These are phyloP conservation scores for Amphiprion ocellaris DNA, from an alignment of 2,113 vertebrate genomes.

Conservation along the genomic window DNA sequence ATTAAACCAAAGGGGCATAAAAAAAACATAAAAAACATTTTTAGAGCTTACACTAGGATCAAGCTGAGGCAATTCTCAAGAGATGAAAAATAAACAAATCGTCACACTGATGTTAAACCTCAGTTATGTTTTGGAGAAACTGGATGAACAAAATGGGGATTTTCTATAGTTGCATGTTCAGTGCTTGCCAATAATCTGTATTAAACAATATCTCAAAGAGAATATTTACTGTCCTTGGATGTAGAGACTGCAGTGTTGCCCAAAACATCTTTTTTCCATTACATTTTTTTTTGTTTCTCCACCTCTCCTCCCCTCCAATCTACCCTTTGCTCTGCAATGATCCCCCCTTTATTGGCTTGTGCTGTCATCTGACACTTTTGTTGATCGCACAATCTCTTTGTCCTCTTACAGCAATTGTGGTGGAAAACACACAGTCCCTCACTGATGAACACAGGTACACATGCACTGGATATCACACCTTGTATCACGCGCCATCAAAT, in stretches of 20 bases:
- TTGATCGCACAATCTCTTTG: conserved; percentile 52
- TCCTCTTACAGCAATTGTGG: conserved; percentile 36
- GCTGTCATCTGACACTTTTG: conserved; percentile 62
- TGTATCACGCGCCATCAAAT: conserved; percentile 12
- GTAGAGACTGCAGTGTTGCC: conserved; percentile 31
- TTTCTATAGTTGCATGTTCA: conserved; percentile 24
- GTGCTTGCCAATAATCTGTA: conserved; percentile 47
- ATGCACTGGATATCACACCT: neutral
- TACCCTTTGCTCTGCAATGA: conserved; percentile 46
- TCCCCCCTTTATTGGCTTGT: conserved; percentile 53
- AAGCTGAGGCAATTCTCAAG: conserved; percentile 2
- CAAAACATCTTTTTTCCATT: conserved; percentile 37
- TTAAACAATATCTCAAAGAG: conserved; percentile 49
- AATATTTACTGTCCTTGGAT: conserved; percentile 34
- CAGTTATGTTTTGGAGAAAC: neutral
- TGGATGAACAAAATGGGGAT: conserved; percentile 7
- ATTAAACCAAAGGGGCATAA: neutral
- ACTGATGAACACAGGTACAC: conserved; percentile 28
- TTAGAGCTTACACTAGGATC: neutral
- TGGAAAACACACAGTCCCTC: conserved; percentile 35
- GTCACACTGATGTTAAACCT: conserved; percentile 2
- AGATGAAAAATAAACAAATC: conserved; percentile 14
- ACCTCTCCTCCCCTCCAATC: conserved; percentile 35
- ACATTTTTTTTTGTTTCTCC: conserved; percentile 34
- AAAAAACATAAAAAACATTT: neutral